Conservation (phyloP, 2,888 invertebrate species). For the Sicus ferrugineus region DNA sequence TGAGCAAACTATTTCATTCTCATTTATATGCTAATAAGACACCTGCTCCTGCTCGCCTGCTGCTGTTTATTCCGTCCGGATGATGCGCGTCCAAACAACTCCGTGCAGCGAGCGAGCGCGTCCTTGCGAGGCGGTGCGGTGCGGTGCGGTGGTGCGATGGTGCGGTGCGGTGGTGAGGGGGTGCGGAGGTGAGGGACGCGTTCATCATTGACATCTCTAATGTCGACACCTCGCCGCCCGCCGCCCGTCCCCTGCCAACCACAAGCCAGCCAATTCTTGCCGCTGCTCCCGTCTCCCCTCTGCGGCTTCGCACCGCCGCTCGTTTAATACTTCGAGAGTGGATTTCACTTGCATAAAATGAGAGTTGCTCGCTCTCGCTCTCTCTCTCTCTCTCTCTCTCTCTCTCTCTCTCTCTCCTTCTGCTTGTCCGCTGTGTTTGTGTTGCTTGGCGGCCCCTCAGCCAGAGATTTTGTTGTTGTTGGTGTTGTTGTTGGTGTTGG, state of each 20-base stretch:
- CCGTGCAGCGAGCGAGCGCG: not conserved
- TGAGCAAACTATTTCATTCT: slow-evolving; percentile 43
- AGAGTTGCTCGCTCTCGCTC: slow-evolving; percentile 16
- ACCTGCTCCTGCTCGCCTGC: slow-evolving; percentile 18
- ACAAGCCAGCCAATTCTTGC: not conserved
- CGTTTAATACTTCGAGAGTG: slow-evolving; percentile 3
- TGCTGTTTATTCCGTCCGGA: slow-evolving; percentile 21
- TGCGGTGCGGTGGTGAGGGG: too few relatives aligned
- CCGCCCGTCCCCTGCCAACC: not conserved
- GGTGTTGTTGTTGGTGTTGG: too few relatives aligned
- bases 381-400: too few relatives aligned
- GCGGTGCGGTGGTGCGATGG: not conserved
- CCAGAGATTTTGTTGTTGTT: too few relatives aligned
- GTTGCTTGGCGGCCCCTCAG: too few relatives aligned
- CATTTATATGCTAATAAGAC: slow-evolving; percentile 45
- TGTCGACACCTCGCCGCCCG: not conserved
- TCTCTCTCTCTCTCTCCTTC: too few relatives aligned
- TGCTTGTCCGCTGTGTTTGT: slow-evolving; percentile 3
- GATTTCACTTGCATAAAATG: slow-evolving; percentile 29
- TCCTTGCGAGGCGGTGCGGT: not conserved
- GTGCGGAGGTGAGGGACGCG: too few relatives aligned
- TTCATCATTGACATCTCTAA: slow-evolving; percentile 4
- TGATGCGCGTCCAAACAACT: slow-evolving; percentile 15
- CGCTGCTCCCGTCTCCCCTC: not conserved
- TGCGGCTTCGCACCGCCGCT: not conserved